phyloP scores from a whole-genome alignment of 2,113 vertebrate genomes.

The Ciconia boyciana region DNA sequence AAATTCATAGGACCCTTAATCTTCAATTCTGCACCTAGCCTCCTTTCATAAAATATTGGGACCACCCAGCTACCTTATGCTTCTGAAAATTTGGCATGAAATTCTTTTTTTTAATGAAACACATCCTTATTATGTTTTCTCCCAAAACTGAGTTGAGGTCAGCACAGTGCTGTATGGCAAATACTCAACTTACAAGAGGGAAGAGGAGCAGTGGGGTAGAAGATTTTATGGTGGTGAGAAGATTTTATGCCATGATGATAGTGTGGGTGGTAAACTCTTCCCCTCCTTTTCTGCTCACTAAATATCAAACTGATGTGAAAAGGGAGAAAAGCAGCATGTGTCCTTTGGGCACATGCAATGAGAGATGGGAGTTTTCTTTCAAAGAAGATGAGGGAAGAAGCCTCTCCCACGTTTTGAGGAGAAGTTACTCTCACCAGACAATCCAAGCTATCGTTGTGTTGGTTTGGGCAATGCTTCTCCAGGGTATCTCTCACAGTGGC shows the following conservation, averaged over 20 bases:
- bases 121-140: not conserved
- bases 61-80: not conserved
- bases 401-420: not conserved
- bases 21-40: not conserved
- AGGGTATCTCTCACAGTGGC: not conserved
- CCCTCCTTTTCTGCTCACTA: not conserved
- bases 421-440: not conserved
- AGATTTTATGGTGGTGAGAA: not conserved
- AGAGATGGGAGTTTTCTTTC: not conserved
- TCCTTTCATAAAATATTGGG: not conserved
- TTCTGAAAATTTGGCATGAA: not conserved
- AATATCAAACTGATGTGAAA: not conserved
- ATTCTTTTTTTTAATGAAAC: not conserved
- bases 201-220: not conserved
- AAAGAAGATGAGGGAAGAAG: not conserved
- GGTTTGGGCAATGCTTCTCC: not conserved
- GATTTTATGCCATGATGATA: not conserved
- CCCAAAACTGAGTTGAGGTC: not conserved
- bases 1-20: not conserved
- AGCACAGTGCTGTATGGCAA: fast-evolving
- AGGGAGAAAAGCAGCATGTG: not conserved
- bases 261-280: not conserved
- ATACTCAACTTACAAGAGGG: not conserved
- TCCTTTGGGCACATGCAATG: not conserved
- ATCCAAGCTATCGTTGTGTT: not conserved